A percentile compares a stretch with the other conserved stretches of the same genome.
Conservation (phyloP, 1,140 invertebrate genomes). For the Tetraneura akinire region DNA sequence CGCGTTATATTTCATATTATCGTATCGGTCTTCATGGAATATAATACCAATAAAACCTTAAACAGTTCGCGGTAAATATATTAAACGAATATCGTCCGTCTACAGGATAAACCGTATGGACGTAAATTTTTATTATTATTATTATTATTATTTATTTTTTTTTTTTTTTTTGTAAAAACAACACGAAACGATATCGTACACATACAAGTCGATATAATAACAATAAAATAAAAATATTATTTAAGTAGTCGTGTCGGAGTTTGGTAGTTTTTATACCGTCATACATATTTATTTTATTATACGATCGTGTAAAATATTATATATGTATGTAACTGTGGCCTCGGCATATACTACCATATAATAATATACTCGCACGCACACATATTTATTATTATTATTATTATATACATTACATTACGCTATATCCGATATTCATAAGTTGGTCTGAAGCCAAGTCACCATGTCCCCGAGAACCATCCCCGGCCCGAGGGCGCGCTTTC, state of each 20-base stretch:
- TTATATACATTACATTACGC: no score
- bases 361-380: not conserved
- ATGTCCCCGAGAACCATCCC: not conserved
- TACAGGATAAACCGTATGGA: no score
- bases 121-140: no score
- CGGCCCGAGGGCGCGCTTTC: not conserved
- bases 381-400: not conserved
- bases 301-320: not conserved
- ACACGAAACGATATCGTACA: not conserved
- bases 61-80: no score
- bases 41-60: no score
- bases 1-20: no score
- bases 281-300: no score
- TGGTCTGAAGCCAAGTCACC: constrained; percentile 35
- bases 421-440: constrained; percentile 49
- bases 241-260: not conserved
- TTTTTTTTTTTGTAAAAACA: not conserved
- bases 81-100: no score
- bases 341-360: not conserved
- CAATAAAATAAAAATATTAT: constrained; percentile 12
- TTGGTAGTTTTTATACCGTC: no score
- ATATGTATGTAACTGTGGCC: no score
- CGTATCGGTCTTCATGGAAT: no score
- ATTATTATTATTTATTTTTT: not conserved
- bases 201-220: no score